These are phyloP conservation scores for Sebastes hubbsi DNA, from an alignment of 2,797 vertebrate species.

Conservation along the genomic window DNA sequence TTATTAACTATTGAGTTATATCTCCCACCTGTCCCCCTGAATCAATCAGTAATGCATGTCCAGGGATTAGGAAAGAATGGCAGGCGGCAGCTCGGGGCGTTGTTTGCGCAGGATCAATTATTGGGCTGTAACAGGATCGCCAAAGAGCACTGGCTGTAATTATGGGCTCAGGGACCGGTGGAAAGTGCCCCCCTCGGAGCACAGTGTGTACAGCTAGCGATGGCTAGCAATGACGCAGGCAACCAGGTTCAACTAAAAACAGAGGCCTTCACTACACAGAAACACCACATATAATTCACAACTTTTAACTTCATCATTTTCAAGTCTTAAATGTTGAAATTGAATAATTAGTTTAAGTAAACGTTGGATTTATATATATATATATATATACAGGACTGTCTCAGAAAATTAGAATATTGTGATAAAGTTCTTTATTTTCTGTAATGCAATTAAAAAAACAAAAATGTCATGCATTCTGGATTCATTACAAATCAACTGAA, in stretches of 20 bases:
- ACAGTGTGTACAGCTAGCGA: conserved; percentile 6
- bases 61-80: conserved; percentile 80
- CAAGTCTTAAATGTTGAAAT: neutral
- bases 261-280: neutral
- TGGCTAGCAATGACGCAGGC: conserved; percentile 18
- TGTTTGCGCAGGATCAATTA: conserved; percentile 82
- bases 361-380: neutral
- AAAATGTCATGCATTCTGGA: no score
- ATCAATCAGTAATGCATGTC: conserved; percentile 84
- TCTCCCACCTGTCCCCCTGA: conserved; percentile 80
- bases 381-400: no score
- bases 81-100: conserved; percentile 67
- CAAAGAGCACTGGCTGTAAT: conserved; percentile 77
- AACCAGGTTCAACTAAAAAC: conserved; percentile 18
- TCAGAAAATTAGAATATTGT: no score
- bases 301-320: conserved; percentile 1
- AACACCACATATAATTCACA: neutral
- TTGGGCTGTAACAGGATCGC: conserved; percentile 80
- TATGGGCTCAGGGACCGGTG: conserved; percentile 68
- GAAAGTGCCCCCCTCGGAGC: conserved; percentile 64
- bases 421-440: no score
- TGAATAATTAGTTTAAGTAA: neutral
- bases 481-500: no score
- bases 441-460: no score
- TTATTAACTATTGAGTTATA: conserved; percentile 85